phyloP scores from a whole-genome alignment of 2,113 vertebrate genomes.

The Gila orcuttii region DNA sequence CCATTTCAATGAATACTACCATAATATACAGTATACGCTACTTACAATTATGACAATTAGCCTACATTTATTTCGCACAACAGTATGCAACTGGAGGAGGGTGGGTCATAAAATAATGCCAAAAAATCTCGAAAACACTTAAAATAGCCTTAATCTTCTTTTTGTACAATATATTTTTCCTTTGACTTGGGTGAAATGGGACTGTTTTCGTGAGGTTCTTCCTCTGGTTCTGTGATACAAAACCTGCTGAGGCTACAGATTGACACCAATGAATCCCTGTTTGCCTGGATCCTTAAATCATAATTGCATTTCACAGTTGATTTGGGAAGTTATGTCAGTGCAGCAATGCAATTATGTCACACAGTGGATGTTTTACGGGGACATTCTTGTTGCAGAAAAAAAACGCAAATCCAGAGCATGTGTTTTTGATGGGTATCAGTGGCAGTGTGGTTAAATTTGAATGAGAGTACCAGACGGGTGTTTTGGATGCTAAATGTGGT shows the following conservation, averaged over 20 bases:
- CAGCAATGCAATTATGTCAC: slow-evolving; percentile 24
- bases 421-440: slow-evolving; percentile 51
- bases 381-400: background rate
- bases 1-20: background rate
- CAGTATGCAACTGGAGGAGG: background rate
- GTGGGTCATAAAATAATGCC: background rate
- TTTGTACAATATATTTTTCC: background rate
- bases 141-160: background rate
- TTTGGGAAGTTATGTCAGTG: slow-evolving; percentile 48
- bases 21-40: background rate
- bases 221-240: background rate
- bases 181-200: background rate
- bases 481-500: slow-evolving; percentile 58
- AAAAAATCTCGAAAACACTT: background rate
- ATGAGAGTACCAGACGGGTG: slow-evolving; percentile 49
- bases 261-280: background rate
- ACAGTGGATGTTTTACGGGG: background rate
- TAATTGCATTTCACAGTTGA: slow-evolving; percentile 54
- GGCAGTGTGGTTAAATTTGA: slow-evolving; percentile 55
- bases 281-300: background rate
- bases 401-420: background rate
- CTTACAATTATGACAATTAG: background rate
- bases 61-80: background rate
- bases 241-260: slow-evolving; percentile 15
- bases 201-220: background rate